A percentile compares a stretch with the other conserved stretches of the same genome.
Evolutionary conservation across 2,113 vertebrate genomes (phyloP).

Genomic region (Tachycineta bicolor): DNA sequence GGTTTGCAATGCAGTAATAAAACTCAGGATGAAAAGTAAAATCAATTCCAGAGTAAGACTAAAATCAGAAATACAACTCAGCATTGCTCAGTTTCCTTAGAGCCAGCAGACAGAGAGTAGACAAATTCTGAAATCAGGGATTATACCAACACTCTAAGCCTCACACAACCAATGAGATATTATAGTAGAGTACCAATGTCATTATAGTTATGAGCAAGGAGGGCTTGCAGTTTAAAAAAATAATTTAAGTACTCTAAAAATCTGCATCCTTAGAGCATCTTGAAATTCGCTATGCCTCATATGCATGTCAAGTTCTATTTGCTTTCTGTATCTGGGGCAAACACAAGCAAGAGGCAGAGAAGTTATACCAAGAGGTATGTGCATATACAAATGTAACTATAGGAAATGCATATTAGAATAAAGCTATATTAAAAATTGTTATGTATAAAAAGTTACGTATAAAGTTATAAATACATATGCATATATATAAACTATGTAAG

Average conservation of each 20-base stretch:
- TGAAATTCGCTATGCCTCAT: background rate
- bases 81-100: slow-evolving; percentile 6
- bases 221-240: background rate
- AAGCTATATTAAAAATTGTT: background rate
- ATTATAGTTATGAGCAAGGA: background rate
- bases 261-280: background rate
- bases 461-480: background rate
- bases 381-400: background rate
- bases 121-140: slow-evolving; percentile 1
- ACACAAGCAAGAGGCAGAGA: background rate
- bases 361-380: background rate
- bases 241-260: background rate
- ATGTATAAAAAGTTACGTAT: background rate
- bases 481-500: background rate
- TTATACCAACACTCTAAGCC: slow-evolving; percentile 8
- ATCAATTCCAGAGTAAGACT: slow-evolving; percentile 27
- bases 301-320: background rate
- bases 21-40: slow-evolving; percentile 19
- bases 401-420: background rate
- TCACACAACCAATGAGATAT: background rate
- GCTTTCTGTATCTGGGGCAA: background rate
- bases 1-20: background rate
- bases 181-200: background rate
- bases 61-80: slow-evolving; percentile 27
- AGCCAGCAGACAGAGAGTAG: background rate